Conservation (phyloP, 2,888 invertebrate species). For the Bombylius discolor region DNA sequence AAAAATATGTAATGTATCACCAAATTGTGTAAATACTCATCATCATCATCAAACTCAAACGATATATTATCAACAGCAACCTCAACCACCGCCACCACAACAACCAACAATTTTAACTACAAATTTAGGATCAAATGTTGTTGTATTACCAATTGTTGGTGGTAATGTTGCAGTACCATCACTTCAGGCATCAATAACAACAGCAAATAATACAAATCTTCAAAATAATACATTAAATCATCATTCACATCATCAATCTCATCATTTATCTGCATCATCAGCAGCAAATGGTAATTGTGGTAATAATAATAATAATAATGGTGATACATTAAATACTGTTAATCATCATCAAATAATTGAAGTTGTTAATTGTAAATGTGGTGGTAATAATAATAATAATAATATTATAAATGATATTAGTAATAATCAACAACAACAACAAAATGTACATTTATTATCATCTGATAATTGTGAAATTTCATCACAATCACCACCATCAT, state of each 20-base stretch:
- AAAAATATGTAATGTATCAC: not conserved
- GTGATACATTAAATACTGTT: not conserved
- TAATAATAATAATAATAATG: constrained; percentile 1
- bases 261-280: not conserved
- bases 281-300: not conserved
- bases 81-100: not conserved
- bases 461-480: too few relatives aligned
- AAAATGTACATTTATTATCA: too few relatives aligned
- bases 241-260: not conserved
- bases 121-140: constrained; percentile 6
- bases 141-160: not conserved
- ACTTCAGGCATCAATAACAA: constrained; percentile 1
- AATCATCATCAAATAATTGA: not conserved
- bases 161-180: not conserved
- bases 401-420: too few relatives aligned
- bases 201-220: constrained; percentile 4
- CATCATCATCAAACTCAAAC: not conserved
- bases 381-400: not conserved
- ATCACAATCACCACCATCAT: too few relatives aligned
- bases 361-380: not conserved
- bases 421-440: not conserved
- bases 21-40: not conserved
- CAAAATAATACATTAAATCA: constrained; percentile 2
- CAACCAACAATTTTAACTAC: constrained; percentile 3
- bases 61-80: not conserved